Evolutionary conservation across 2,113 vertebrate species (phyloP).

Genomic region (Platichthys flesus): DNA sequence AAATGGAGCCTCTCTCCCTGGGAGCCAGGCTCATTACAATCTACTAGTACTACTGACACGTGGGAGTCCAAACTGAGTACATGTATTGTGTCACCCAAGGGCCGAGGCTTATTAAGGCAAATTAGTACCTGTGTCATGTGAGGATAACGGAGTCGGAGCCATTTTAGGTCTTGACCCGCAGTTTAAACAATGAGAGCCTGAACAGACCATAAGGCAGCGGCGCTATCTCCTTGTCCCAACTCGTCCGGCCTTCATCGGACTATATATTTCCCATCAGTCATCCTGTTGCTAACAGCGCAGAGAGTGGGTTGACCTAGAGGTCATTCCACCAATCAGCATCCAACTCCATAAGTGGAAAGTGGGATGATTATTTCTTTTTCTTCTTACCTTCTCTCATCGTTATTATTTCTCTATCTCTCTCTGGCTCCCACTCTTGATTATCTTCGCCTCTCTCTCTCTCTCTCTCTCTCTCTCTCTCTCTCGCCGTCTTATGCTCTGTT

Average conservation of each 20-base stretch:
- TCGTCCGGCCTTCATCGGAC: slow-evolving; percentile 32
- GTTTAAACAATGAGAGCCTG: slow-evolving; percentile 33
- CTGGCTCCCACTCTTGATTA: not conserved
- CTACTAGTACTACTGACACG: slow-evolving; percentile 40
- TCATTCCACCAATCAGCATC: slow-evolving; percentile 70
- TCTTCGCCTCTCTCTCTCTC: not conserved
- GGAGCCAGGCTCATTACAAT: slow-evolving; percentile 44
- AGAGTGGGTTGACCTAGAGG: slow-evolving; percentile 59
- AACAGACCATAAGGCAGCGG: slow-evolving; percentile 25
- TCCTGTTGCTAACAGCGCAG: slow-evolving; percentile 48
- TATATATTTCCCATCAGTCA: slow-evolving; percentile 56
- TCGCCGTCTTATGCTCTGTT: slow-evolving; percentile 3
- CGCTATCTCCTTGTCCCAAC: slow-evolving; percentile 39
- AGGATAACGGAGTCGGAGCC: slow-evolving; percentile 41
- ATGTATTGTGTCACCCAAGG: slow-evolving; percentile 33
- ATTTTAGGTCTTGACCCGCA: slow-evolving; percentile 48
- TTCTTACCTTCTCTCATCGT: slow-evolving; percentile 41
- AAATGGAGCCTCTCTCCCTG: slow-evolving; percentile 12
- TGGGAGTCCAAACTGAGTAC: slow-evolving; percentile 29
- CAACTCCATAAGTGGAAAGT: slow-evolving; percentile 52
- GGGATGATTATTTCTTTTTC: slow-evolving; percentile 61
- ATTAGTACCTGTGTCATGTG: slow-evolving; percentile 55
- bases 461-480: not conserved
- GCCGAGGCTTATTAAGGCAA: slow-evolving; percentile 54
- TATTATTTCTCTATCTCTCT: slow-evolving; percentile 39